Evolutionary conservation across 2,888 invertebrate genomes (phyloP), one percentile per base, ranked within the genome.

Genomic region (Tetranychus piercei): DNA sequence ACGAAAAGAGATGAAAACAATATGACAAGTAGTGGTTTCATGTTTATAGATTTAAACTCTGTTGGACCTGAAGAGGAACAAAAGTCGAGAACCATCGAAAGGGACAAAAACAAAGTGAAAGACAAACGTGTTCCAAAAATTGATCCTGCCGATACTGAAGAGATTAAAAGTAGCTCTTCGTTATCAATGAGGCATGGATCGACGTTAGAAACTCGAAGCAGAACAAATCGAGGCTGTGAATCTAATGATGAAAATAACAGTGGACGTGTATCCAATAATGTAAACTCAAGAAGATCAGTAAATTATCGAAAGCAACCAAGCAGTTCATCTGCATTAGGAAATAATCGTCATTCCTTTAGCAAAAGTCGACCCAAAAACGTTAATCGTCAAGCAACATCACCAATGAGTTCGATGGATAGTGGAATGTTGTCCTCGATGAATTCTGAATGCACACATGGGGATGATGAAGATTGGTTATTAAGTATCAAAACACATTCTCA

Each of bases 31-130:
- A 74, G 76, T 45, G 74, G 77, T 11, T 75, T 77, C 22, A 78
- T 78, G 77, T 78, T 76, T 65, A 74, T 78, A 69, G 73, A 78
- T 77, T 74, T 78, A 22, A 76, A 77, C 44, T 69, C 69, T 20
- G 11, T 69, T 23, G 69, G 55, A 15, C 9, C 55, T 55, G 55
- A 55, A 15, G 55, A 15, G 3, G 55, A 55, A 55, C 55, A 55
- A 55, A 55, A 55, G 7, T 55, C 55, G 3, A 9, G 55, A 5
- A 55, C 55, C 22, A 66, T 69, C 20, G 76, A 77, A 64, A 75
- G 74, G 73, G 65, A 73, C 1, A 75, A 72, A n/a, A 74, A 75
- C 74, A 77, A 77, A 72, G 74, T 75, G 9, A 55, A 55, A 55
- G 55, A 15, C 15, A 55, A 55, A 34, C 34, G 34, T 34, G 34